Percentiles rank a stretch among this genome's conserved stretches.
phyloP scores from a whole-genome alignment of 2,888 invertebrate species.

The Dastarcus helophoroides region DNA sequence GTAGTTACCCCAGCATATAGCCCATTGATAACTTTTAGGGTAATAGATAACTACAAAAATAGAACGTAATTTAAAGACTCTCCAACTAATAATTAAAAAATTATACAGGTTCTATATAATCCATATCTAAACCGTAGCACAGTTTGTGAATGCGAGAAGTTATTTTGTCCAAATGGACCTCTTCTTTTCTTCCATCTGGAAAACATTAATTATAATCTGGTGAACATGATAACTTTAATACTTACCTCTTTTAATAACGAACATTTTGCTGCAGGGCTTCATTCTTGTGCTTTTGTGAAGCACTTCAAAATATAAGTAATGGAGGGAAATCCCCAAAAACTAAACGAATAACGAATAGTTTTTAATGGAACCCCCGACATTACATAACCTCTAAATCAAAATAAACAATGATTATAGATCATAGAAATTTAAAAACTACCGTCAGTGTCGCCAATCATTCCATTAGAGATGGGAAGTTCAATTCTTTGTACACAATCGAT shows the following conservation, averaged over 20 bases:
- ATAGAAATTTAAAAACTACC: no score
- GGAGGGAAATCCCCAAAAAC: no score
- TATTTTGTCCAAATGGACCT: constrained; percentile 95
- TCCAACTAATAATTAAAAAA: neutral
- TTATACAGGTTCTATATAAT: constrained; percentile 89
- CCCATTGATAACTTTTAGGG: constrained; percentile 86
- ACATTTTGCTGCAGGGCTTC: constrained; percentile 32
- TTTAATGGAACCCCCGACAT: no score
- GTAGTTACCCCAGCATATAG: constrained; percentile 95
- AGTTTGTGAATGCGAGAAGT: constrained; percentile 91
- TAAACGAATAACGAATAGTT: no score
- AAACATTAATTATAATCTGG: constrained; percentile 8
- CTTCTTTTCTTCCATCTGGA: constrained; percentile 79
- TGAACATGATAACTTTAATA: constrained; percentile 2
- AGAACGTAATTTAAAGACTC: constrained; percentile 2
- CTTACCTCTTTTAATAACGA: constrained; percentile 40
- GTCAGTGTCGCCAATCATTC: no score
- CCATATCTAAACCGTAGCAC: constrained; percentile 91
- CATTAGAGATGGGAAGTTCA: no score
- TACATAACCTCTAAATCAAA: no score
- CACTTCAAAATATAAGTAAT: no score
- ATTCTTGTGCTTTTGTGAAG: no score
- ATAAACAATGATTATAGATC: no score
- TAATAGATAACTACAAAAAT: constrained; percentile 57
- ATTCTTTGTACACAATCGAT: no score